A percentile compares a stretch with the other conserved stretches of the same genome.
phyloP scores from a whole-genome alignment of 2,888 invertebrate genomes.

The Drosophila kuntzei region DNA sequence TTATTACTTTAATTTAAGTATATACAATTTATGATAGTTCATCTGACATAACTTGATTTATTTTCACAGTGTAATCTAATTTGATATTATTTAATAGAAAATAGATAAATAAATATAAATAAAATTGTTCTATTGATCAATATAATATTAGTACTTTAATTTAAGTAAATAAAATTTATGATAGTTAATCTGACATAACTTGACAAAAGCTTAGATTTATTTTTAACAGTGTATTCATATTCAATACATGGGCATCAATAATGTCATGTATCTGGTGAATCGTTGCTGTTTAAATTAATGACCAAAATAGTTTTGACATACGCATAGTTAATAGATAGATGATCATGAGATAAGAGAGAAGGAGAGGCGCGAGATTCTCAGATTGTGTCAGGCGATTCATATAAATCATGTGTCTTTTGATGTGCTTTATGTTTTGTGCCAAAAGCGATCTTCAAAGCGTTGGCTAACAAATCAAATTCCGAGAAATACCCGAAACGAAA shows the following conservation, averaged over 20 bases:
- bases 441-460: neutral
- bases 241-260: slow-evolving; percentile 1
- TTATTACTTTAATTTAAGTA: too few relatives aligned
- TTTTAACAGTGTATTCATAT: slow-evolving; percentile 2
- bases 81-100: too few relatives aligned
- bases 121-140: neutral
- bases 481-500: slow-evolving; percentile 52
- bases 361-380: slow-evolving; percentile 32
- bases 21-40: too few relatives aligned
- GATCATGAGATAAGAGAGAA: slow-evolving; percentile 28
- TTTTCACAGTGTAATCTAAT: too few relatives aligned
- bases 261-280: slow-evolving; percentile 10
- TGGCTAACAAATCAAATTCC: slow-evolving; percentile 51
- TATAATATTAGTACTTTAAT: neutral
- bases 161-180: neutral
- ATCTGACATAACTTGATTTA: too few relatives aligned
- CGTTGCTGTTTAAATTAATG: slow-evolving; percentile 39
- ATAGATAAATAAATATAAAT: too few relatives aligned
- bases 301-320: slow-evolving; percentile 43
- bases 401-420: slow-evolving; percentile 41
- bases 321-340: slow-evolving; percentile 43
- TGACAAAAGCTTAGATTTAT: neutral
- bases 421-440: neutral
- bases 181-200: neutral
- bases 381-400: slow-evolving; percentile 36